These are phyloP conservation scores for Phengaris alcon DNA, from an alignment of 2,888 invertebrate genomes.

Conservation along the genomic window DNA sequence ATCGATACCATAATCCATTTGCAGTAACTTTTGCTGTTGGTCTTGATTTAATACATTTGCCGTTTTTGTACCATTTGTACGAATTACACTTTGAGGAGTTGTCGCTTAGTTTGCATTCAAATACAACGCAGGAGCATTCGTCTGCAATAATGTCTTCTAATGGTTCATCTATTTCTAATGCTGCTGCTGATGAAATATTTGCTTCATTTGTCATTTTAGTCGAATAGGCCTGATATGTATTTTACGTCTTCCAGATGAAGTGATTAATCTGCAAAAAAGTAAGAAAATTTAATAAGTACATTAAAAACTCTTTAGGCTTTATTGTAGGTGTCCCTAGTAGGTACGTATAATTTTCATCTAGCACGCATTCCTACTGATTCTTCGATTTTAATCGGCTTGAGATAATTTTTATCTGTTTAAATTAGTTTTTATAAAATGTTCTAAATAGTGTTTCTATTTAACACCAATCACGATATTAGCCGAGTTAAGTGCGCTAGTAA, in stretches of 20 bases:
- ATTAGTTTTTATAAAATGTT: neutral
- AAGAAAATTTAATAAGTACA: neutral
- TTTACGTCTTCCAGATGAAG: neutral
- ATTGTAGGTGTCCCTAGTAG: too few relatives aligned
- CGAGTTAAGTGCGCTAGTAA: slow-evolving; percentile 16
- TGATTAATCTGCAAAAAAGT: neutral
- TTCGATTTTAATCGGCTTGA: too few relatives aligned
- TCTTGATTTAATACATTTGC: slow-evolving; percentile 35
- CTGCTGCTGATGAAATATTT: slow-evolving; percentile 30
- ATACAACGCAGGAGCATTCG: slow-evolving; percentile 39
- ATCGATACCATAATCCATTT: slow-evolving; percentile 37
- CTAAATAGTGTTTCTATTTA: slow-evolving; percentile 8
- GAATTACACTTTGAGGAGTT: slow-evolving; percentile 33
- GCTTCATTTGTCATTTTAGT: slow-evolving; percentile 34
- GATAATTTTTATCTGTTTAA: too few relatives aligned
- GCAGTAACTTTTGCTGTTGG: slow-evolving; percentile 38
- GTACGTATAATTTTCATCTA: too few relatives aligned
- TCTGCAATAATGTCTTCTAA: slow-evolving; percentile 41
- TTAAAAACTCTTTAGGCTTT: too few relatives aligned
- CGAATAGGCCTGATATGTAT: neutral
- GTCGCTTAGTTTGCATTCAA: slow-evolving; percentile 42
- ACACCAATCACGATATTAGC: neutral
- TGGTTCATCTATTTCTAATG: slow-evolving; percentile 40
- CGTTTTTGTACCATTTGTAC: slow-evolving; percentile 45
- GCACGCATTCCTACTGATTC: too few relatives aligned